Base-by-base conservation (phyloP, 2,113 vertebrate genomes). In the Gymnocephalus cernua region DNA sequence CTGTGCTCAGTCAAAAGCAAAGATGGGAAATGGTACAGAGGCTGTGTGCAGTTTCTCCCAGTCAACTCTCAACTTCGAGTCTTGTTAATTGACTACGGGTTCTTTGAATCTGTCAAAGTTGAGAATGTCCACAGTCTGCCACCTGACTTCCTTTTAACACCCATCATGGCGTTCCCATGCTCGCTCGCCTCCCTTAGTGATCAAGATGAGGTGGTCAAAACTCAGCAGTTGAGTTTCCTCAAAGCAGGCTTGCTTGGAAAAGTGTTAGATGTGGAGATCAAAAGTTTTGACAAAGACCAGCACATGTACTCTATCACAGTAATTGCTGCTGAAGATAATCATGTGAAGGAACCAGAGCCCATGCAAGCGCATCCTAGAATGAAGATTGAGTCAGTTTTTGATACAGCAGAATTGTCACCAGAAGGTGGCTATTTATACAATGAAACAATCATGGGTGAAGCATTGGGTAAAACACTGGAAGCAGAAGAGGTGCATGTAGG, bases 61-160 rank as follows among this genome's bases (percentile, higher is more conserved):
- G 83, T 95, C 35, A 93, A 93, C 78, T 95, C 96, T 65, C 69
- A 79, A 2, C 92, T 97, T 16, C 94, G 93, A 92, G 93, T 98
- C 74, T 95, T 96, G 90, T 96, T 98, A 86, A 94, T 98, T 89
- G 98, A 99, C 94, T 97, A 96, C 35, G 98, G 97, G 45, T 95
- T 84, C 91, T 94, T 35, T 74, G 97, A 99, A 89, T 88, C 89
- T 59, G 93, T 99, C 50, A 92, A 94, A 73, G 93, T 95, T 21
- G 85, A 91, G 56, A 89, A 93, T 0, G 35, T 99, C 86, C 90
- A 91, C 79, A 96, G 95, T 78, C 93, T 99, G 66, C 95, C 94
- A 12, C 83, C 79, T 32, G 92, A 96, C 80, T 96, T 98, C 76
- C 92, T 93, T 86, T 93, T 74, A 9, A 64, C 89, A 19, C 96